A percentile compares a stretch with the other conserved stretches of the same genome.
These are phyloP conservation scores for Boloria selene DNA, from an alignment of 2,888 invertebrate species.

Conservation along the genomic window DNA sequence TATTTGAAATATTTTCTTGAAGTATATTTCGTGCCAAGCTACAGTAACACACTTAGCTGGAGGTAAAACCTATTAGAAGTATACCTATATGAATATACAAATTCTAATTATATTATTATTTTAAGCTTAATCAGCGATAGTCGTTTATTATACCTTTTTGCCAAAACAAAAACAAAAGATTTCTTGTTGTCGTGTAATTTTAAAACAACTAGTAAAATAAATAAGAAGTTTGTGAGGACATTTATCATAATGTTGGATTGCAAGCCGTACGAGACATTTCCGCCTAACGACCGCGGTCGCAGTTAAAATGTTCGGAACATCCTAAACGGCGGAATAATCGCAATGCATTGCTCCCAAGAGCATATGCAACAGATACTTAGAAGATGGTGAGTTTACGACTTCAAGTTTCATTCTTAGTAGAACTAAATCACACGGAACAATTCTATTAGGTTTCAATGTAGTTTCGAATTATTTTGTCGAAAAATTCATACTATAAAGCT, in stretches of 20 bases:
- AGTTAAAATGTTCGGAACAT: constrained; percentile 56
- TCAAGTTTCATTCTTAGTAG: constrained; percentile 33
- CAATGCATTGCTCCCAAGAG: constrained; percentile 57
- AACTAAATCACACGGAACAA: not conserved
- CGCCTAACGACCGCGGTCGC: constrained; percentile 61
- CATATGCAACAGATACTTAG: constrained; percentile 48
- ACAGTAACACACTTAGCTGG: no score
- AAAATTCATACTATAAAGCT: no score
- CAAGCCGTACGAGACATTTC: constrained; percentile 51
- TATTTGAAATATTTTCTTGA: no score
- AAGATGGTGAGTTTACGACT: constrained; percentile 42
- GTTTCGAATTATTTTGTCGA: no score
- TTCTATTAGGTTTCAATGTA: no score
- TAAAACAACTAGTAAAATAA: constrained; percentile 11
- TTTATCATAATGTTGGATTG: constrained; percentile 38
- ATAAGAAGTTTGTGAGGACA: constrained; percentile 29
- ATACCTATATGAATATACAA: no score
- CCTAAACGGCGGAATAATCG: constrained; percentile 70
- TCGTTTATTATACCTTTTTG: no score
- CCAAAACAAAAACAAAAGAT: not conserved
- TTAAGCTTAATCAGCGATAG: no score
- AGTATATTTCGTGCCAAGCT: no score
- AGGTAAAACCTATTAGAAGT: no score
- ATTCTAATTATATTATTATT: no score
- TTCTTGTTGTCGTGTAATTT: not conserved